Percentiles rank a stretch among this genome's conserved stretches.
phyloP scores from a whole-genome alignment of 92 coral and sea anemone genomes.

The Phenganax stokvisi region DNA sequence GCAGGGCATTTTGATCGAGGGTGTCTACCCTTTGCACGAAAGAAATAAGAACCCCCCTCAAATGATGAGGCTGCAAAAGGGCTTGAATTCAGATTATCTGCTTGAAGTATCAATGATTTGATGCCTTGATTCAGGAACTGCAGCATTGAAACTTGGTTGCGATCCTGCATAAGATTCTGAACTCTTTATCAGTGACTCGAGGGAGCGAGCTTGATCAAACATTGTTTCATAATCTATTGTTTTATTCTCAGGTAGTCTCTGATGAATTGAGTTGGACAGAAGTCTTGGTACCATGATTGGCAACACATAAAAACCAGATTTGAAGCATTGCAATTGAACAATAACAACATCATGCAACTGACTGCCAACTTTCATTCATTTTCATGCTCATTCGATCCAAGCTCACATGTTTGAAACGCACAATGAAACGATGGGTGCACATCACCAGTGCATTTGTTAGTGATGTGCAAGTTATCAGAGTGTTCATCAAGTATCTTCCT shows the following conservation, averaged over 20 bases:
- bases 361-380: no score
- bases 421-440: no score
- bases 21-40: conserved; percentile 50
- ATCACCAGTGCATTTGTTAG: no score
- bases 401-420: no score
- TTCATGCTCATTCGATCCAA: no score
- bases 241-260: conserved; percentile 41
- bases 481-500: no score
- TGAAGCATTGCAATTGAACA: no score
- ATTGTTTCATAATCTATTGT: conserved; percentile 41
- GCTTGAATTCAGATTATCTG: neutral
- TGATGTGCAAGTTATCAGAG: no score
- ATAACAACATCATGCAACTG: no score
- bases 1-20: conserved; percentile 47
- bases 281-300: neutral
- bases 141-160: conserved; percentile 28
- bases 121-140: neutral
- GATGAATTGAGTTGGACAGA: conserved; percentile 38
- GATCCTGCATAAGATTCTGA: conserved; percentile 31
- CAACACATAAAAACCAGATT: no score
- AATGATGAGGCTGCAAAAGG: neutral
- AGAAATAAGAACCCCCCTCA: neutral
- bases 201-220: conserved; percentile 45
- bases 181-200: conserved; percentile 31
- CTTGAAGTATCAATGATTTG: neutral